phyloP scores from a whole-genome alignment of 2,888 invertebrate genomes.

The Nemotelus nigrinus region DNA sequence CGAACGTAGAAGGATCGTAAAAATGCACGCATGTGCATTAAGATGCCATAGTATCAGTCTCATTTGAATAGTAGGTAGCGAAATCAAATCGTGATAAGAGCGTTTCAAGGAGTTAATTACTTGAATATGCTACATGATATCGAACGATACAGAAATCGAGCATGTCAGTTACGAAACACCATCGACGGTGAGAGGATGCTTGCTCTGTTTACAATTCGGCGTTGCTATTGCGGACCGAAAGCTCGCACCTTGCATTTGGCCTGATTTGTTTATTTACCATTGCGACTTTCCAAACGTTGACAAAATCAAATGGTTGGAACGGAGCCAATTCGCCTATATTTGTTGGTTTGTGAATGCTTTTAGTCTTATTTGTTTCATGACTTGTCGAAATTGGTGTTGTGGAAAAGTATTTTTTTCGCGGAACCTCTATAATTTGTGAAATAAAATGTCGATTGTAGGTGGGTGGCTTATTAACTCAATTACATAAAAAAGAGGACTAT shows the following conservation, averaged over 20 bases:
- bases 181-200: neutral
- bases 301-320: neutral
- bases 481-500: too few relatives aligned
- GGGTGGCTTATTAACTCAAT: too few relatives aligned
- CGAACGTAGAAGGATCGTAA: neutral
- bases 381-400: neutral
- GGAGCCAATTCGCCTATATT: conserved; percentile 13
- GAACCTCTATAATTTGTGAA: too few relatives aligned
- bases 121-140: too few relatives aligned
- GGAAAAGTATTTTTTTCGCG: neutral
- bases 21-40: conserved; percentile 22
- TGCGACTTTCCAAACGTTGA: neutral
- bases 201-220: conserved; percentile 20
- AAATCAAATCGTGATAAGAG: neutral
- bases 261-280: too few relatives aligned
- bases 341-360: too few relatives aligned
- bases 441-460: too few relatives aligned
- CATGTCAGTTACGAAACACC: neutral
- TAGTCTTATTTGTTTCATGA: conserved; percentile 7
- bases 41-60: neutral
- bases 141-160: too few relatives aligned
- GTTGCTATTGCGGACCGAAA: neutral
- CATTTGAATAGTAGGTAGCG: too few relatives aligned
- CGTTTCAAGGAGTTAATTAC: too few relatives aligned
- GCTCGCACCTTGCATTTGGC: too few relatives aligned